These are phyloP conservation scores for Lamellibrachia satsuma DNA, from an alignment of 2,888 invertebrate genomes.

Conservation along the genomic window DNA sequence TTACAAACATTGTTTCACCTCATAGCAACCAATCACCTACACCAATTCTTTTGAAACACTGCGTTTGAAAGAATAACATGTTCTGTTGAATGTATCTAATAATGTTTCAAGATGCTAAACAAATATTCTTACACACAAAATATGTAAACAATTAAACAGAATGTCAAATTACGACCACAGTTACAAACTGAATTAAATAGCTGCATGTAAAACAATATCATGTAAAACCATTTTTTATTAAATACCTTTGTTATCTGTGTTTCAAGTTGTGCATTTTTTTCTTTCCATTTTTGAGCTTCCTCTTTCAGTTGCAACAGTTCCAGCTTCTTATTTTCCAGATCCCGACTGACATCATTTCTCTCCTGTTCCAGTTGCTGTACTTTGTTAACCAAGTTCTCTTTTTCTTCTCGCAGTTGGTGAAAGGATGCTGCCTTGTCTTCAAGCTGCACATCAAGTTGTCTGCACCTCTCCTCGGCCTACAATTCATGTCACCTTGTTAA, in stretches of 20 bases:
- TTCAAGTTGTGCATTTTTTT: conserved; percentile 23
- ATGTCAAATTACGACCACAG: neutral
- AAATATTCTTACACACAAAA: neutral
- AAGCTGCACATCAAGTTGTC: conserved; percentile 17
- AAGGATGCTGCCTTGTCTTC: neutral
- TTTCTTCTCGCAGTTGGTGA: conserved; percentile 24
- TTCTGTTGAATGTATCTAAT: too few species aligned
- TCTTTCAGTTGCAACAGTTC: conserved; percentile 23
- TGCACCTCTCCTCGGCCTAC: conserved; percentile 22
- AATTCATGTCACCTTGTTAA: neutral
- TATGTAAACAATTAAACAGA: neutral
- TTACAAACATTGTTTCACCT: too few species aligned
- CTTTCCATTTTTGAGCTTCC: neutral
- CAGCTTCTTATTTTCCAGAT: conserved; percentile 30
- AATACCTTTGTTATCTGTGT: conserved; percentile 29
- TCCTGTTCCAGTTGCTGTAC: conserved; percentile 20
- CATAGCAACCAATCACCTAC: too few species aligned
- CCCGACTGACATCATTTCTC: conserved; percentile 17
- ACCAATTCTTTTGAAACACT: too few species aligned
- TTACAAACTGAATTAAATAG: too few species aligned
- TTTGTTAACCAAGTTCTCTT: neutral
- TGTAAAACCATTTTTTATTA: neutral
- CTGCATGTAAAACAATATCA: too few species aligned
- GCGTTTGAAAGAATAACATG: too few species aligned
- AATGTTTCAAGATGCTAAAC: too few species aligned